Percentiles rank a stretch among this genome's conserved stretches.
Evolutionary conservation across 2,113 vertebrate genomes (phyloP).

Genomic region (Anolis sagrei): DNA sequence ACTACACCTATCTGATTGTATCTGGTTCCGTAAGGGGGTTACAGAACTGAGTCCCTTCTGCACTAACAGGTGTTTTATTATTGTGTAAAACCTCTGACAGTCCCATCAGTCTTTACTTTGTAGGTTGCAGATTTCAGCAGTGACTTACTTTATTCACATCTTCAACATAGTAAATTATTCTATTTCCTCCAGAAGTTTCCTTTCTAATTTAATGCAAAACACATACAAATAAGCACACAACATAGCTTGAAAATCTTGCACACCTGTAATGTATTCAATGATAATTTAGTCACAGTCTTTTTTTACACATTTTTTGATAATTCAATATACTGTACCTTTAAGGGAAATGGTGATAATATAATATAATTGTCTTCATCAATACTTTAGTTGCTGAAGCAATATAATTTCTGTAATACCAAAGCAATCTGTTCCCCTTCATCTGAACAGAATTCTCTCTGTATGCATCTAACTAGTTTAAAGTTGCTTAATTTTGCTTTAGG

Average conservation of each 20-base stretch:
- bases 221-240: neutral
- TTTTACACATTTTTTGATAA: conserved; percentile 51
- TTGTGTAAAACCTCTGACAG: too few species aligned
- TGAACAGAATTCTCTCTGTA: neutral
- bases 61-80: too few species aligned
- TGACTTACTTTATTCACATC: neutral
- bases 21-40: too few species aligned
- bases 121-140: neutral
- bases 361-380: neutral
- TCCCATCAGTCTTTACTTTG: neutral
- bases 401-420: neutral
- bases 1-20: too few species aligned
- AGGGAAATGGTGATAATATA: conserved; percentile 56
- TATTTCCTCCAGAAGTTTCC: neutral
- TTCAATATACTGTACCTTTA: conserved; percentile 38
- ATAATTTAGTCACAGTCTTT: conserved; percentile 60
- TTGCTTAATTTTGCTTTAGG: conserved; percentile 24
- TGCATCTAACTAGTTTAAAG: neutral
- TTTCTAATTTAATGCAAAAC: neutral
- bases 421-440: neutral
- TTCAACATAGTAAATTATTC: conserved; percentile 4
- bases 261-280: conserved; percentile 51
- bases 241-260: conserved; percentile 25
- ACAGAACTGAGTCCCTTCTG: too few species aligned
- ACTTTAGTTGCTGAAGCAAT: conserved; percentile 18